phyloP scores from a whole-genome alignment of 2,113 vertebrate genomes.

The Anguilla japonica region DNA sequence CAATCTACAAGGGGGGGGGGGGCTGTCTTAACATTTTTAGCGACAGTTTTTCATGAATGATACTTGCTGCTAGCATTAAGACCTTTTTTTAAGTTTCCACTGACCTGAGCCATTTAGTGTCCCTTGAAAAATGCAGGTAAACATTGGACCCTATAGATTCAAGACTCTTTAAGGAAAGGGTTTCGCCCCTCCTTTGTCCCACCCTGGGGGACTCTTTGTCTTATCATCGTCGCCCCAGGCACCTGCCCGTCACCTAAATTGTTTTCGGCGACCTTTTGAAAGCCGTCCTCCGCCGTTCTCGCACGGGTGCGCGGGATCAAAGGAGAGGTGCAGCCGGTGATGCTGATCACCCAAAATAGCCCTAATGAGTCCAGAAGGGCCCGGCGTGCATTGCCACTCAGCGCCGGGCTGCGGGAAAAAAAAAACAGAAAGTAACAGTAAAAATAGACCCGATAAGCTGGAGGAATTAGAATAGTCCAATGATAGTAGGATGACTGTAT shows the following conservation, averaged over 20 bases:
- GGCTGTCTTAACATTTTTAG: conserved; percentile 30
- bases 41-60: neutral
- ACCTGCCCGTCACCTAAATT: neutral
- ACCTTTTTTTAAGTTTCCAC: neutral
- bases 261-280: conserved; percentile 34
- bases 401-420: neutral
- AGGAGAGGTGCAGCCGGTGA: conserved; percentile 49
- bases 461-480: conserved; percentile 40
- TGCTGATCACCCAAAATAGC: conserved; percentile 62
- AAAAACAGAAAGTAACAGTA: conserved; percentile 25
- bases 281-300: conserved; percentile 37
- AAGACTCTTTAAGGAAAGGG: neutral
- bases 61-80: neutral
- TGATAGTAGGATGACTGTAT: conserved; percentile 44
- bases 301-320: conserved; percentile 40
- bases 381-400: conserved; percentile 36
- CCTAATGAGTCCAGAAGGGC: conserved; percentile 53
- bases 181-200: neutral
- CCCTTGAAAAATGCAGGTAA: neutral
- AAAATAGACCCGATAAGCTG: conserved; percentile 60
- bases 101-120: neutral
- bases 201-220: neutral
- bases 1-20: neutral
- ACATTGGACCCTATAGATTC: neutral
- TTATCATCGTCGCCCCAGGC: neutral